These are phyloP conservation scores for Cosmorhoe ocellata DNA, from an alignment of 2,888 invertebrate species.

Conservation along the genomic window DNA sequence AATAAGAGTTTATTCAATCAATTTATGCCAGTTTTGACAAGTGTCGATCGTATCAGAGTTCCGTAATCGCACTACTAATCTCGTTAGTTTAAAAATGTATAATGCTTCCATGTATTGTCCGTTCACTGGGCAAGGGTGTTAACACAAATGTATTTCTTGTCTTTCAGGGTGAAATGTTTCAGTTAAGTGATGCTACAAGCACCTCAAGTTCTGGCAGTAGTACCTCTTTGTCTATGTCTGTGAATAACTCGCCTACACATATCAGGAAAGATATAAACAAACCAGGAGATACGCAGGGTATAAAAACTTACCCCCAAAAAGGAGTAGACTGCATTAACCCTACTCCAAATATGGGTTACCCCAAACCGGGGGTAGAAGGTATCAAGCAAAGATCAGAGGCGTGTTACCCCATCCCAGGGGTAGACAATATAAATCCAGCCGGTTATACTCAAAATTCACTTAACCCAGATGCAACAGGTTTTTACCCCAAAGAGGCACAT, in stretches of 20 bases:
- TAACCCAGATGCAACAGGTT: too few relatives aligned
- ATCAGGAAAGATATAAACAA: neutral
- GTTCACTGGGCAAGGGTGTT: too few relatives aligned
- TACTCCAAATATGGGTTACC: neutral
- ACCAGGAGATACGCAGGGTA: neutral
- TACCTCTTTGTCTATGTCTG: too few relatives aligned
- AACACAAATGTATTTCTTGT: neutral
- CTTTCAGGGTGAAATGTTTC: slow-evolving; percentile 8
- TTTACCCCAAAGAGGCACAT: too few relatives aligned
- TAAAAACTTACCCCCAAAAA: neutral
- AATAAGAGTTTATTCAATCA: too few relatives aligned
- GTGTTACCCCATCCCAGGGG: neutral
- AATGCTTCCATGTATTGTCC: too few relatives aligned
- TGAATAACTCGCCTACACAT: neutral
- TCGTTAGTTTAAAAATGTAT: too few relatives aligned
- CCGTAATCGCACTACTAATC: too few relatives aligned
- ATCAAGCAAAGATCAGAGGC: neutral
- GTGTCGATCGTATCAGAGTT: too few relatives aligned
- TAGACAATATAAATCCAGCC: too few relatives aligned
- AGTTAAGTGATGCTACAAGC: neutral
- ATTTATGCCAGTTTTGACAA: too few relatives aligned
- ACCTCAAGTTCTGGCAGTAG: neutral
- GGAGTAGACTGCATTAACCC: neutral
- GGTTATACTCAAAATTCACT: too few relatives aligned
- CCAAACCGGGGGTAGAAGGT: neutral